Base-by-base conservation (phyloP, 2,113 vertebrate genomes). In the Barnardius zonarius region DNA sequence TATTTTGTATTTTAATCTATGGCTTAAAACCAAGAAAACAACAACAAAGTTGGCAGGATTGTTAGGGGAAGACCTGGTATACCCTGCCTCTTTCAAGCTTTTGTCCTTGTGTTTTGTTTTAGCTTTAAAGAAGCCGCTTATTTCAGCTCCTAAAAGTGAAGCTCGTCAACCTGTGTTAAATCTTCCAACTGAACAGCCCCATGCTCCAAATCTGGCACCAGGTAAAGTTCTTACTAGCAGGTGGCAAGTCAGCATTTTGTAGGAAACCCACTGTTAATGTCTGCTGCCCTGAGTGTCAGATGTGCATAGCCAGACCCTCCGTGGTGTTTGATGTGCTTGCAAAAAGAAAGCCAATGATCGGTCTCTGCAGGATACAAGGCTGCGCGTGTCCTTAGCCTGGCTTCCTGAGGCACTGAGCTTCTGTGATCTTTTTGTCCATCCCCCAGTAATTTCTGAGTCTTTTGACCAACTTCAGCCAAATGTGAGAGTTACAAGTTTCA, bases 111-210 rank as follows among this genome's bases (percentile, higher is more conserved):
- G 28, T 95, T 96, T 87, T 84, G 43, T 96, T 95, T 39, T 62
- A 98, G 98, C 95, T 96, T 93, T 98, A 92, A 98, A 96, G 96
- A 98, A 97, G 82, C 96, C 97, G 4, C 95, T 95, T 79, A 90
- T 98, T 94, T 98, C 97, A 90, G 83, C 90, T 95, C 86, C 95
- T 94, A 96, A 88, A 66, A 92, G 62, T 57, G 97, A 97, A 93
- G 91, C 33, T 67, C 97, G 93, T 70, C 97, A 97, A 11, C 89
- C 80, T 76, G 52, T 90, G 48, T 5, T 93, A 13, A 93, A 90
- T 70, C 86, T 95, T 41, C 94, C 97, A 68, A 98, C 97, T 35
- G 97, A 97, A 30, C 97, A 98, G 68, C 96, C 97, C 76, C 97
- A 90, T 2, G 95, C 96, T 69, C 94, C 94, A 39, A 97, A 98